Base-by-base conservation (phyloP, 2,888 invertebrate species). In the Nezara viridula region DNA sequence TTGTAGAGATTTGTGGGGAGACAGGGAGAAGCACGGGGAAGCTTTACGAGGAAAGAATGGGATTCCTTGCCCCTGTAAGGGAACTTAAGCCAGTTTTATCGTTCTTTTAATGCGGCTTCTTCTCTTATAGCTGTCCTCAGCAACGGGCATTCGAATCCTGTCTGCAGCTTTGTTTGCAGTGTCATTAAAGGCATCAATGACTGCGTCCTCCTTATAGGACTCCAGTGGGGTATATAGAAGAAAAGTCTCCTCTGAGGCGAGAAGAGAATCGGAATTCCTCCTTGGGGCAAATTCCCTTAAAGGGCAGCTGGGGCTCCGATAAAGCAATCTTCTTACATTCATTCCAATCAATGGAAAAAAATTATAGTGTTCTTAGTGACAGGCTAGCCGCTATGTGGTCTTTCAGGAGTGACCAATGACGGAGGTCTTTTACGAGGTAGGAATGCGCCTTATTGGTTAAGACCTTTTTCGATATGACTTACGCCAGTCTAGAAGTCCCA, bases 161-260 rank as follows among this genome's bases (percentile, higher is more conserved):
- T 81, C n/a, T 81, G 12, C 12, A 44, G 81, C 81, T 66, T 19
- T 81, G 44, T 81, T 81, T 81, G 44, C 24, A 81, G 81, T 73
- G 66, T 73, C 81, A 81, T 44, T 81, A 81, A 47, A n/a, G 44
- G 40, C 81, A 81, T 81, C 44, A n/a, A 81, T 47, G 44, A 81
- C 81, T 47, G 44, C 24, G 1, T 12, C 44, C 14, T 47, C 40
- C 44, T 47, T 40, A 44, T 44, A 81, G 44, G 81, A 44, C 3
- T 1, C 81, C 14, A 14, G 3, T 12, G 1, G 40, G n/a, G n/a
- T 14, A 81, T n/a, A 47, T 81, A 81, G 81, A 81, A 81, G 44
- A 77, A 77, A 77, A 77, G 37, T 19, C 2, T 27, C 27, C 60
- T 2, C 14, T 27, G 1, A 66, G 32, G 66, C 32, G 66, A 73